Conservation (phyloP, 2,888 invertebrate species). For the Scaptomyza flava region DNA sequence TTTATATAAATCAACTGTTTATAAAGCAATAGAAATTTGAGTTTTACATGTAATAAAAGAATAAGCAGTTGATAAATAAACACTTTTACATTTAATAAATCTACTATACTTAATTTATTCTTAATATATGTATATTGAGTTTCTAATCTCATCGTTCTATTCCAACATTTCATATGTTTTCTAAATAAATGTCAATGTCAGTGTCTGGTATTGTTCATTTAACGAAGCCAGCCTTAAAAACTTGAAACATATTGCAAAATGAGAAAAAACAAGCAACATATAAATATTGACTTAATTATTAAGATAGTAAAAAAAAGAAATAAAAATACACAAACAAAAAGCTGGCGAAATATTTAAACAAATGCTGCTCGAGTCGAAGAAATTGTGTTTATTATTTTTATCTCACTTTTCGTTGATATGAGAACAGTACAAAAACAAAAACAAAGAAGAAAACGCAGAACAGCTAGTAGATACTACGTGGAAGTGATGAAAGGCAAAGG, state of each 20-base stretch:
- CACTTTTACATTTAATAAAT: too few relatives aligned
- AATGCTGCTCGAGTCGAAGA: slow-evolving; percentile 30
- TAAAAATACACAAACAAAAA: slow-evolving; percentile 5
- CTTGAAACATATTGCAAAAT: slow-evolving; percentile 15
- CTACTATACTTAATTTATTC: too few relatives aligned
- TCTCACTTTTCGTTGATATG: slow-evolving; percentile 18
- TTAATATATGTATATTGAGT: too few relatives aligned
- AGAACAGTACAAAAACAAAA: not conserved
- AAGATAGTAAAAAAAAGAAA: slow-evolving; percentile 22
- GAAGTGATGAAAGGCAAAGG: slow-evolving; percentile 30
- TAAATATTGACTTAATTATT: slow-evolving; percentile 53
- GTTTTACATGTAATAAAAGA: too few relatives aligned
- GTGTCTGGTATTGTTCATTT: too few relatives aligned
- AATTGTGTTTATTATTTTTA: slow-evolving; percentile 45
- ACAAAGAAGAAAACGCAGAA: not conserved
- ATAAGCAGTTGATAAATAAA: too few relatives aligned
- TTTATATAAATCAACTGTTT: too few relatives aligned
- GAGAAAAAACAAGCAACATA: slow-evolving; percentile 25
- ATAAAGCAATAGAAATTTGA: too few relatives aligned
- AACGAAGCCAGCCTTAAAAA: not conserved
- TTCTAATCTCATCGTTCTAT: too few relatives aligned
- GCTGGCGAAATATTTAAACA: slow-evolving; percentile 58
- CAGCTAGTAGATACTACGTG: slow-evolving; percentile 2
- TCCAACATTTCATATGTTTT: not conserved
- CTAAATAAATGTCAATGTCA: slow-evolving; percentile 21